Evolutionary conservation across 2,888 invertebrate species (phyloP), one percentile per base, ranked within the genome.

Genomic region (Mythimna lalbum): DNA sequence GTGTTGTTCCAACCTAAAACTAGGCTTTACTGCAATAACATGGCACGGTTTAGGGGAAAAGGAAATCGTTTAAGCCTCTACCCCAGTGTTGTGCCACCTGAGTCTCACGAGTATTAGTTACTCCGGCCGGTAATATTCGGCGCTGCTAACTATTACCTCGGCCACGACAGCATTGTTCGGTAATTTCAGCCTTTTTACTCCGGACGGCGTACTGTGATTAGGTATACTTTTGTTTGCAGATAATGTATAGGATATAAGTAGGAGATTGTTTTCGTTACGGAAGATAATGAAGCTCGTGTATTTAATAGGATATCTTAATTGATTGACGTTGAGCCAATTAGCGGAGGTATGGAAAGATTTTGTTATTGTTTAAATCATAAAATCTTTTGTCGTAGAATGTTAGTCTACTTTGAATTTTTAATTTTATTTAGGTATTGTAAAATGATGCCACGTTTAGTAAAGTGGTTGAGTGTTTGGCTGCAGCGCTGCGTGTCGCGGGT

Each of bases 51-150:
- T 87, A 87, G 86, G 78, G 78, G 73, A 76, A 87, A 89, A 88
- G 90, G 89, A 90, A 91, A 93, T 93, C 93, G 90, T 90, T 93
- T 93, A 93, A 93, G 92, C 93, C 90, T 84, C 88, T 87, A 85
- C 87, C 88, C 86, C 89, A 82, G 87, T 88, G 90, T 90, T 86
- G 78, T 84, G 88, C 88, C 93, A 94, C 93, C 93, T 93, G 93
- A 83, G 93, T 86, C 92, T 88, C 87, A 71, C 72, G 86, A 78
- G 90, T 87, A 85, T 87, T 88, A 89, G 85, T 85, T 79, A 81
- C 81, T 75, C 74, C 71, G 74, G 63, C 73, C 81, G 86, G 91
- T 90, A 91, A 93, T 92, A 93, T 93, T 90, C 87, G 86, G 83
- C 67, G 83, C 83, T 84, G 81, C 85, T 79, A 78, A 86, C 80